phyloP scores from a whole-genome alignment of 2,113 vertebrate genomes.

The Cacatua alba region DNA sequence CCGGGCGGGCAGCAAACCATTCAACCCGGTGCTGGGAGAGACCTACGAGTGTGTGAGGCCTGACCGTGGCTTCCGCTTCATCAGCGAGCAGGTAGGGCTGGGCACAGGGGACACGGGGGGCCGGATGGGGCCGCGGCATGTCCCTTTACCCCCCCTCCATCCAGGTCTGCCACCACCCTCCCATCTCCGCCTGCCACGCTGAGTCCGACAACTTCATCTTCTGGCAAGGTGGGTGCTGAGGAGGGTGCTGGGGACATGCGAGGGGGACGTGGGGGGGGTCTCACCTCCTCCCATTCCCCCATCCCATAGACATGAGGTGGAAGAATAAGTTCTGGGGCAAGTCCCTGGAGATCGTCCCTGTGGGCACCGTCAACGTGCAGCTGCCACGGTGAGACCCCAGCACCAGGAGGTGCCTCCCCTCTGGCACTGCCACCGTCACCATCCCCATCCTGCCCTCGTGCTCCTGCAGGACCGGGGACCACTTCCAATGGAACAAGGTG shows the following conservation, averaged over 20 bases:
- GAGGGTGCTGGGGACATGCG: accelerated
- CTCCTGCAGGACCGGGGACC: slow-evolving; percentile 83
- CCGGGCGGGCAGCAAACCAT: slow-evolving; percentile 90
- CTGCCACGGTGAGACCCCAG: slow-evolving; percentile 80
- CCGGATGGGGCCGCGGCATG: accelerated
- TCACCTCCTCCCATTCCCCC: neutral
- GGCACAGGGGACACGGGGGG: accelerated
- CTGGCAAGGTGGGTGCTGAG: slow-evolving; percentile 85
- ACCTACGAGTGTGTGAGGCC: slow-evolving; percentile 88
- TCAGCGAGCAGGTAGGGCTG: slow-evolving; percentile 87
- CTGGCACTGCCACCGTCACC: neutral
- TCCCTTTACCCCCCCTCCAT: neutral
- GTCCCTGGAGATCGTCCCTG: slow-evolving; percentile 88
- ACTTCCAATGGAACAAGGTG: slow-evolving; percentile 94
- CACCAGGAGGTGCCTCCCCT: neutral
- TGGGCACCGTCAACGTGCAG: slow-evolving; percentile 84
- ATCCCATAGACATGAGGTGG: slow-evolving; percentile 88
- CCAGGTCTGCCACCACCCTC: slow-evolving; percentile 90
- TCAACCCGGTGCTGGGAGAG: slow-evolving; percentile 93
- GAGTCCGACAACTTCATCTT: slow-evolving; percentile 90
- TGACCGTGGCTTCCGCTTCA: slow-evolving; percentile 87
- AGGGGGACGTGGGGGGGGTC: accelerated
- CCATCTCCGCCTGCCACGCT: slow-evolving; percentile 87
- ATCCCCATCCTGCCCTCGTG: neutral
- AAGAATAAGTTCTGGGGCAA: slow-evolving; percentile 98